Evolutionary conservation across 2,113 vertebrate genomes (phyloP).

Genomic region (Scomber colias): DNA sequence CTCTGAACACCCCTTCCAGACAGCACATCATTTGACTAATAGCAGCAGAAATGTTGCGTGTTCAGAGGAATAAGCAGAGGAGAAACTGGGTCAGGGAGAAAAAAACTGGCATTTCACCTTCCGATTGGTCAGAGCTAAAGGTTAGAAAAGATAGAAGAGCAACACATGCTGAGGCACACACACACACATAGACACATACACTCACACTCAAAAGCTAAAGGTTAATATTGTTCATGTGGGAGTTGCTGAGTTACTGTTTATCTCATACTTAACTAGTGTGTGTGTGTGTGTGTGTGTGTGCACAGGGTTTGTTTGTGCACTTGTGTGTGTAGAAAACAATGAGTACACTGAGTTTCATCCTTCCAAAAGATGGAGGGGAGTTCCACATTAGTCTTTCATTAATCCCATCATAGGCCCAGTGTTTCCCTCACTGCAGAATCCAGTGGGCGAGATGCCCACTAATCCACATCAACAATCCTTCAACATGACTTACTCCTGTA

Average conservation of each 20-base stretch:
- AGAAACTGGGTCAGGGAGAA: conserved; percentile 77
- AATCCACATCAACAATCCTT: conserved; percentile 48
- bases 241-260: conserved; percentile 61
- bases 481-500: conserved; percentile 22
- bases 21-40: conserved; percentile 77
- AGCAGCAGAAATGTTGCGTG: conserved; percentile 80
- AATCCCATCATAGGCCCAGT: conserved; percentile 46
- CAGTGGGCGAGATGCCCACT: conserved; percentile 20
- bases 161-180: conserved; percentile 58
- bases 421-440: conserved; percentile 35
- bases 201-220: conserved; percentile 60
- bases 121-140: conserved; percentile 72
- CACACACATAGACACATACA: conserved; percentile 8
- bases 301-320: conserved; percentile 36
- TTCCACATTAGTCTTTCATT: conserved; percentile 59
- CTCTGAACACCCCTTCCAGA: conserved; percentile 44
- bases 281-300: conserved; percentile 32
- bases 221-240: conserved; percentile 76
- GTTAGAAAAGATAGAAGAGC: conserved; percentile 57
- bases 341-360: conserved; percentile 46
- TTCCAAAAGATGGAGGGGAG: conserved; percentile 53
- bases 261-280: conserved; percentile 51
- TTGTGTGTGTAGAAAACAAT: conserved; percentile 34
- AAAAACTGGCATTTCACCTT: conserved; percentile 67
- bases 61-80: conserved; percentile 74